phyloP scores from a whole-genome alignment of 2,888 invertebrate genomes.

The Eupithecia vulgata region DNA sequence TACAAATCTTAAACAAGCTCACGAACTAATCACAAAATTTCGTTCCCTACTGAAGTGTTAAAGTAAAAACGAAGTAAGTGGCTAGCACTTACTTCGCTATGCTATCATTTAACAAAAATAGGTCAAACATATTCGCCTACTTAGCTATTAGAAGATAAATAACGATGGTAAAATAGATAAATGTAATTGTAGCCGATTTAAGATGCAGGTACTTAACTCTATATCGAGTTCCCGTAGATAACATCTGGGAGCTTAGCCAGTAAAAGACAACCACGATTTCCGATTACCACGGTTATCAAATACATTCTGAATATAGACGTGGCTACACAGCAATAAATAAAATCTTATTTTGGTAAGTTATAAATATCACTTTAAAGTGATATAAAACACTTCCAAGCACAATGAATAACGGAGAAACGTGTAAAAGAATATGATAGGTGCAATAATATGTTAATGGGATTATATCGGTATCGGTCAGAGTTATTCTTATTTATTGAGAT shows the following conservation, averaged over 20 bases:
- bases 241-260: conserved; percentile 36
- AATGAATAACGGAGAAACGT: conserved; percentile 41
- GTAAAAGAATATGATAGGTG: conserved; percentile 41
- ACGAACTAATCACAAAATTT: background rate
- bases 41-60: background rate
- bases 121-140: conserved; percentile 3
- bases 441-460: conserved; percentile 45
- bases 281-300: conserved; percentile 45
- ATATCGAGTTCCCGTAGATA: conserved; percentile 30
- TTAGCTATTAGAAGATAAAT: conserved; percentile 11
- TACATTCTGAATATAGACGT: conserved; percentile 33
- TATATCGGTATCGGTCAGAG: conserved; percentile 49
- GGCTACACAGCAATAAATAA: conserved; percentile 36
- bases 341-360: conserved; percentile 33
- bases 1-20: conserved; percentile 2
- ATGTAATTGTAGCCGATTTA: conserved; percentile 12
- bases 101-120: background rate
- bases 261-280: conserved; percentile 40
- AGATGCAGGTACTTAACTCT: conserved; percentile 16
- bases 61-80: background rate
- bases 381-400: conserved; percentile 42
- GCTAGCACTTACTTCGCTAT: background rate
- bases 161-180: conserved; percentile 14
- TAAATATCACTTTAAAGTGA: conserved; percentile 40
- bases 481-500: conserved; percentile 57